Base-by-base conservation (phyloP, 1,140 invertebrate species). In the Metopolophium dirhodum region DNA sequence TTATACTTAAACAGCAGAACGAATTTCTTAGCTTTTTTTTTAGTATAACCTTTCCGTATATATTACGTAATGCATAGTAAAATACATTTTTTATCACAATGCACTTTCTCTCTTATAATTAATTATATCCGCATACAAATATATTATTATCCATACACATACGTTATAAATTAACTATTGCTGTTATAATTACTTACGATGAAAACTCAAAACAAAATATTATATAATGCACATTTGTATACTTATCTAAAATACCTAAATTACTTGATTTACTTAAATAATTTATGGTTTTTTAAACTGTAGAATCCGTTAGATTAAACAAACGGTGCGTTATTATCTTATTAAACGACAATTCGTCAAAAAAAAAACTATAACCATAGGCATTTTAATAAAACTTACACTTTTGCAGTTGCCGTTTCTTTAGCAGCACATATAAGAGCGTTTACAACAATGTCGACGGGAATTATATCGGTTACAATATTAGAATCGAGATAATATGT, bases 401-500 rank as follows among this genome's bases (percentile, higher is more conserved):
- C 54, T 1, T 49, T 86, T 37, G 49, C 41, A 41, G 41, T 82
- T 95, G 49, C 91, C 0, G 83, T 92, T 90, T 82, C 87, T 91
- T 97, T 97, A 20, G 97, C 97, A 7, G 96, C 96, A 2, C 96
- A 96, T 68, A 99, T 96, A 77, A 98, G 96, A 83, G 97, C 96
- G 95, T 98, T 98, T n/a, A 98, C 97, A 7, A 97, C 97, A 94
- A 97, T 96, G 95, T 99, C 98, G 0, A 98, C 98, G 0, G 98
- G 98, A 54, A 99, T 97, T 7, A 99, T 95, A 94, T 99, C 98
- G 0, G 98, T 97, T 20, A 94, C 91, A 88, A 37, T 57, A 41
- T 95, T 95, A 35, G 95, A 94, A 94, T 94, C 87, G 20, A 91
- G 82, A 93, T 96, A 95, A 94, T 97, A 96, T 91, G 96, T 96